Evolutionary conservation across 2,888 invertebrate species (phyloP), one percentile per base, ranked within the genome.

Genomic region (Sphaerophoria taeniata): DNA sequence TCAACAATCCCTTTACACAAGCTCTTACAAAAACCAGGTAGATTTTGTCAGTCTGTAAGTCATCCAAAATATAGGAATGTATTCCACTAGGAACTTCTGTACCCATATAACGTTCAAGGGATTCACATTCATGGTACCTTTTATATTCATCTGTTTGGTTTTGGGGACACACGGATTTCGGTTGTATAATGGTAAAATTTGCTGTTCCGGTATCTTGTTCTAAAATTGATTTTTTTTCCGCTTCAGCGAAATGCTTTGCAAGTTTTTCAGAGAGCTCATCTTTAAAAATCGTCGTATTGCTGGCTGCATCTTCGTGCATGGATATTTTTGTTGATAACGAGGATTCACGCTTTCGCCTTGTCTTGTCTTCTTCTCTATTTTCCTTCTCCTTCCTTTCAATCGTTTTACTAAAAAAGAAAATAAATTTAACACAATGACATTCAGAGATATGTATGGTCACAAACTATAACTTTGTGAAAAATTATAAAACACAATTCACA

Each of bases 21-120:
- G 91, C 91, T 0, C 89, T 88, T 0, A 91, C 74, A n/a, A 88
- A 87, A 6, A 91, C 86, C 7, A 88, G 88, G 87, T 92, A 91
- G 3, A 77, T 86, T 39, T 81, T 74, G 14, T 88, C 72, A 0
- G 88, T 87, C 1, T 87, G 9, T 6, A 91, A 75, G 5, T 88
- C 45, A 0, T 75, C 71, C 6, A 91, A 33, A 0, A 67, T 83
- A 47, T 87, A 88, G 5, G 82, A 87, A 39, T 91, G 89, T 31
- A 75, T 80, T 7, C 85, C 72, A 3, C 89, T 89, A 0, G 87
- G 58, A 36, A 91, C 47, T 14, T 55, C 73, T 14, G 87, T 87
- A 4, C 89, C 90, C 0, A 58, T 69, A 7, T 87, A 79, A 3
- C 70, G 70, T 55, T 90, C 88, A 36, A 86, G 73, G 0, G 87